Base-by-base conservation (phyloP, 2,113 vertebrate species). In the Nothobranchius kuhntae region DNA sequence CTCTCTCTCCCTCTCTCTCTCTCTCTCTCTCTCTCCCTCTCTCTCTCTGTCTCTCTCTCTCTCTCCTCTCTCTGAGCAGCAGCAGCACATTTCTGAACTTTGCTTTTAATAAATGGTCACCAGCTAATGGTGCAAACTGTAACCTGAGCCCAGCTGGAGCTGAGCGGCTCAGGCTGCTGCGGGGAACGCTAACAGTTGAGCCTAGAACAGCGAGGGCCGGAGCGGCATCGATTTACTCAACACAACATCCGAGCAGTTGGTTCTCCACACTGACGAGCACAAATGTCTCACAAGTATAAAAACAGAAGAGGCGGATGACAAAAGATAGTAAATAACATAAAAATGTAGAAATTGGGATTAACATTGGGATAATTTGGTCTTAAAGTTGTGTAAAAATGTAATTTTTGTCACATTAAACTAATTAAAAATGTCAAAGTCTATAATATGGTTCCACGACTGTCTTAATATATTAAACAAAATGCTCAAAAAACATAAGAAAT, bases 81-180 rank as follows among this genome's bases (percentile, higher is more conserved):
- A 51, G 69, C 68, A 8, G 73, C 79, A 30, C 38, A 8, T 74
- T 75, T 78, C 71, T 80, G 78, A 86, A 92, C 92, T 89, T 90
- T 91, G 92, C 86, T 91, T 92, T 90, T 90, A 77, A 91, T 91
- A 89, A 92, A 91, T 88, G 88, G 87, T 84, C 82, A 86, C 85
- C 64, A 82, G 75, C 87, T 91, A 91, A 91, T 86, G 87, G 90
- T 81, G 65, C 82, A 46, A 80, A 88, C 78, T 89, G 93, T 92
- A 95, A 94, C 84, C 81, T 82, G 89, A 94, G 90, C 87, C 84
- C 53, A 69, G 59, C n/a, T 51, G 14, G 78, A 76, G 47, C 50
- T 81, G 83, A 72, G 69, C 14, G 77, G 80, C 80, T 93, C 88
- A 83, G 72, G 81, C 93, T 94, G 91, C 88, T 42, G 21, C 70